Evolutionary conservation across 2,888 invertebrate genomes (phyloP), one percentile per base, ranked within the genome.

Genomic region (Hirtodrosophila confusa): DNA sequence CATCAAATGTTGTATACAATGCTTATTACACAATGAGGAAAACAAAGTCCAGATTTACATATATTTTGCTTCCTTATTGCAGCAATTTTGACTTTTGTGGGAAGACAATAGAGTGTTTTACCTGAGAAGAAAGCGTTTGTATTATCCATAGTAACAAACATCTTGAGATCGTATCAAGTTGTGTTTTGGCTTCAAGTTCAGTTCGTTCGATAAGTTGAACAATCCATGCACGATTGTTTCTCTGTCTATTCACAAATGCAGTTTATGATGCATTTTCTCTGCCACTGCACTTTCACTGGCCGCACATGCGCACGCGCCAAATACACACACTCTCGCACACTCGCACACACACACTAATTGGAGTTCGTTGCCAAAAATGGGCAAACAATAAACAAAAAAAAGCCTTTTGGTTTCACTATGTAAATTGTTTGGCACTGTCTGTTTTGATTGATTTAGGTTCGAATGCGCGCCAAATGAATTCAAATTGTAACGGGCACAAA

Each of bases 91-190:
- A 17, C 17, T 17, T 17, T 1, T 17, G 17, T 17, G 17, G 17
- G 1, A 17, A 17, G 17, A 17, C 2, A 17, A 17, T 17, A 1
- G 17, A 17, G 17, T 17, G 17, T 5, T 56, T 70, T 90, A 91
- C 91, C 91, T 89, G 91, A 91, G 84, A 91, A 89, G 70, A 91
- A 91, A 9, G 90, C 82, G 66, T 90, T 90, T 37, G 89, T 76
- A 73, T 89, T 90, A 89, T 91, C 91, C 89, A 91, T 87, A 61
- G 90, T 89, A 39, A 91, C 87, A 88, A 91, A 91, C 91, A 91
- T 91, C 68, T 80, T 90, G 78, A 66, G 68, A 47, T 72, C 37
- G 49, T 51, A 0, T 36, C 12, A 12, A 23, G 24, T 39, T 45
- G 2, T 12, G 29, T 45, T 27, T 27, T 4, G 7, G 11, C n/a